A percentile compares a stretch with the other conserved stretches of the same genome.
Conservation (phyloP, 2,888 invertebrate genomes). For the Leptinotarsa tumamoca region DNA sequence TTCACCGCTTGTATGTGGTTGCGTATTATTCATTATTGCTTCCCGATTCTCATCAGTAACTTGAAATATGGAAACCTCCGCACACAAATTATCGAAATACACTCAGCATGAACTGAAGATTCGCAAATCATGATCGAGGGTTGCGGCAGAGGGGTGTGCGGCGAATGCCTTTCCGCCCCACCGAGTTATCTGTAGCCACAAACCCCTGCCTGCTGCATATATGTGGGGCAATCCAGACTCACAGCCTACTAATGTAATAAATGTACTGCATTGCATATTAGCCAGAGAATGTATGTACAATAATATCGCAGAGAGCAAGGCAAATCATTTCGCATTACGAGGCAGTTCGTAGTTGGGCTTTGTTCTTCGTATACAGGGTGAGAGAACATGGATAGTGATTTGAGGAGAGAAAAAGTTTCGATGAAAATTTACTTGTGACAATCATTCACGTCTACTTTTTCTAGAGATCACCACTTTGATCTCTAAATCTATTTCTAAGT, state of each 20-base stretch:
- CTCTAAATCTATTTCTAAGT: too few relatives aligned
- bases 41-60: too few relatives aligned
- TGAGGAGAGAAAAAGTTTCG: too few relatives aligned
- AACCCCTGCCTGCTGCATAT: constrained; percentile 46
- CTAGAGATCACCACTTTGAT: too few relatives aligned
- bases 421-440: too few relatives aligned
- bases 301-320: constrained; percentile 47
- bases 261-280: constrained; percentile 63
- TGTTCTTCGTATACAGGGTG: not conserved
- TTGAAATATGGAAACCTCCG: too few relatives aligned
- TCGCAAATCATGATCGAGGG: constrained; percentile 47
- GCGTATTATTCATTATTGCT: too few relatives aligned
- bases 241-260: constrained; percentile 62
- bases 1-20: too few relatives aligned
- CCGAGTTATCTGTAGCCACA: constrained; percentile 55
- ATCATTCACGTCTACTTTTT: too few relatives aligned
- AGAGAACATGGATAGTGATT: too few relatives aligned
- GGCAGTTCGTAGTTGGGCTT: not conserved
- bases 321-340: constrained; percentile 3
- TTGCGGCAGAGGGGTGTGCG: constrained; percentile 26
- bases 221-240: constrained; percentile 55
- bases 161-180: constrained; percentile 45
- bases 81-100: not conserved
- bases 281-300: constrained; percentile 54
- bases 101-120: constrained; percentile 46